Evolutionary conservation across 2,113 vertebrate genomes (phyloP).

Genomic region (Cheirogaleus medius): DNA sequence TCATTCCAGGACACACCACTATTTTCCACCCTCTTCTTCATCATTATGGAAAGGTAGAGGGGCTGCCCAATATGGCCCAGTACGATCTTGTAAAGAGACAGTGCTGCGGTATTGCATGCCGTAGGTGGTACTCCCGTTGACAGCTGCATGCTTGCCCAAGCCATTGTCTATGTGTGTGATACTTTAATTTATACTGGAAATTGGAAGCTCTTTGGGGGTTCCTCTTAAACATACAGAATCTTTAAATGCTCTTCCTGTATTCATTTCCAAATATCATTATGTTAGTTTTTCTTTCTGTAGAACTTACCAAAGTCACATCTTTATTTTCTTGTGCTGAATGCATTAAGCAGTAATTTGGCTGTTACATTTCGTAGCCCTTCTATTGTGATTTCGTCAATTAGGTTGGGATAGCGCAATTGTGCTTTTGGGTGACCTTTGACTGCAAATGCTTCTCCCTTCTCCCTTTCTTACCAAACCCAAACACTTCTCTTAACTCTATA

Average conservation of each 20-base stretch:
- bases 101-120: not conserved
- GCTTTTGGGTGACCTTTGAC: not conserved
- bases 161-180: not conserved
- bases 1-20: not conserved
- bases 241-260: not conserved
- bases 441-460: not conserved
- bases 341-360: not conserved
- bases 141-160: not conserved
- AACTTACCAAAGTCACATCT: not conserved
- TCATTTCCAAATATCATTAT: not conserved
- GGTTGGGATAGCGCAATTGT: not conserved
- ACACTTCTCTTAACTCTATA: not conserved
- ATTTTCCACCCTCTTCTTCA: not conserved
- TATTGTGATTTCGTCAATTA: not conserved
- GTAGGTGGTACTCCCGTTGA: not conserved
- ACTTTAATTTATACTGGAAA: not conserved
- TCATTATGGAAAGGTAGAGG: not conserved
- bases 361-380: not conserved
- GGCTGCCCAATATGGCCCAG: not conserved
- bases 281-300: not conserved
- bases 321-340: not conserved
- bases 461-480: not conserved
- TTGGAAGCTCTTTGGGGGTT: not conserved
- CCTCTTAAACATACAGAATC: not conserved
- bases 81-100: not conserved